These are phyloP conservation scores for Rhinopomastus cyanomelas DNA, from an alignment of 2,113 vertebrate species.

Conservation along the genomic window DNA sequence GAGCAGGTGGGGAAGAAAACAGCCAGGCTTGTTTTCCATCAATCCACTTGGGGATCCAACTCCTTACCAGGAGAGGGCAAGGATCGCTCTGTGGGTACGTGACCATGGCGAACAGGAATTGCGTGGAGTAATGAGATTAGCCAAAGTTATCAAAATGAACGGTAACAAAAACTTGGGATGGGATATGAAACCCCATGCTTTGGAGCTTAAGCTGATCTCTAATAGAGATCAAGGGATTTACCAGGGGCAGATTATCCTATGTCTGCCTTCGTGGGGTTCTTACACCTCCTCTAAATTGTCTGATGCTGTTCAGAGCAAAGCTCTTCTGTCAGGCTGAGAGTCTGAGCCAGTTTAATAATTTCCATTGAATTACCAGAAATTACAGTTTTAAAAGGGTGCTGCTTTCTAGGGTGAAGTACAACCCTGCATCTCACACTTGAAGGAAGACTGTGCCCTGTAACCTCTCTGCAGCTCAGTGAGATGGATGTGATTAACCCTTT, in stretches of 20 bases:
- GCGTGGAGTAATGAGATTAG: constrained; percentile 54
- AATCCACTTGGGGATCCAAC: not conserved
- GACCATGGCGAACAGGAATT: not conserved
- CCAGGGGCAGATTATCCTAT: constrained; percentile 58
- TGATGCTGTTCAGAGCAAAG: constrained; percentile 58
- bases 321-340: constrained; percentile 39
- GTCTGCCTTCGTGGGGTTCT: constrained; percentile 59
- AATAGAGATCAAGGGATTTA: constrained; percentile 66
- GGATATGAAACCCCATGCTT: constrained; percentile 24
- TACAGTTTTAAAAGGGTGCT: constrained; percentile 41
- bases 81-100: constrained; percentile 26
- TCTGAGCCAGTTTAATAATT: constrained; percentile 54
- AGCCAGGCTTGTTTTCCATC: not conserved
- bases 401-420: constrained; percentile 32
- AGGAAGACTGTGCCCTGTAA: not conserved
- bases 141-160: not conserved
- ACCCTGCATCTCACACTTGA: not conserved
- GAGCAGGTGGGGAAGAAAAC: not conserved
- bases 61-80: constrained; percentile 27
- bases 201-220: constrained; percentile 67
- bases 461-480: not conserved
- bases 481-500: constrained; percentile 32
- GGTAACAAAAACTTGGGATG: constrained; percentile 59
- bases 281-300: constrained; percentile 58
- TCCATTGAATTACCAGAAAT: constrained; percentile 63